Percentiles rank a stretch among this genome's conserved stretches.
phyloP scores from a whole-genome alignment of 2,888 invertebrate genomes.

The Marasmarcha lunaedactyla region DNA sequence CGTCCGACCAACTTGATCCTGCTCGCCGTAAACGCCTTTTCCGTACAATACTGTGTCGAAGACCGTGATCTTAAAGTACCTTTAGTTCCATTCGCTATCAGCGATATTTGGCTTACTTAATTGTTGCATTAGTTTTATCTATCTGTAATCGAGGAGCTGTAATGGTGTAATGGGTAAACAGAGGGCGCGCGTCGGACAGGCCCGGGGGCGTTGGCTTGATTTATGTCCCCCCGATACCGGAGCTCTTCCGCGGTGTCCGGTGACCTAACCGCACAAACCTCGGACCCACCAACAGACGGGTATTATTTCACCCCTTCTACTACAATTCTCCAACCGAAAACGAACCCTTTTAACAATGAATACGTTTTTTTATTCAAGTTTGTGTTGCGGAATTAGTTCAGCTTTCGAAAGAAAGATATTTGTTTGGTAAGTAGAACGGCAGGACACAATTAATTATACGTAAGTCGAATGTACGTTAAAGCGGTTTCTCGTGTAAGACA shows the following conservation, averaged over 20 bases:
- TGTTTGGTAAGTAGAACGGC: slow-evolving; percentile 37
- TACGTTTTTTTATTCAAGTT: no score
- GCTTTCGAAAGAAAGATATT: no score
- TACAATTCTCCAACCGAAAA: no score
- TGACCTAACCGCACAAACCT: slow-evolving; percentile 46
- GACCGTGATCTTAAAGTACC: slow-evolving; percentile 46
- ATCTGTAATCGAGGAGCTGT: slow-evolving; percentile 32
- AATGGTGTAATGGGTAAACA: slow-evolving; percentile 40
- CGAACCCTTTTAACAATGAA: no score
- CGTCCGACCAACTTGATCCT: slow-evolving; percentile 1
- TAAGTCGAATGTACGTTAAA: slow-evolving; percentile 36
- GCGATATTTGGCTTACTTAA: slow-evolving; percentile 24
- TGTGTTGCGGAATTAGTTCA: no score
- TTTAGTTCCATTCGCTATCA: slow-evolving; percentile 23
- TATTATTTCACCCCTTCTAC: no score
- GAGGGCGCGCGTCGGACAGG: slow-evolving; percentile 44
- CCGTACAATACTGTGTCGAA: slow-evolving; percentile 46
- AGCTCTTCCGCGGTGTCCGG: slow-evolving; percentile 59
- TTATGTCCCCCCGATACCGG: slow-evolving; percentile 52
- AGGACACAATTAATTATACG: slow-evolving; percentile 60
- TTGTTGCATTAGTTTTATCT: slow-evolving; percentile 26
- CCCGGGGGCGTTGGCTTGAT: slow-evolving; percentile 54
- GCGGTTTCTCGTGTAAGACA: slow-evolving; percentile 63
- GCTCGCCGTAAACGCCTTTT: slow-evolving; percentile 39
- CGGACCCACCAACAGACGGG: slow-evolving; percentile 17